Conservation (phyloP, 1,140 invertebrate genomes). For the Dendrolimus punctatus region DNA sequence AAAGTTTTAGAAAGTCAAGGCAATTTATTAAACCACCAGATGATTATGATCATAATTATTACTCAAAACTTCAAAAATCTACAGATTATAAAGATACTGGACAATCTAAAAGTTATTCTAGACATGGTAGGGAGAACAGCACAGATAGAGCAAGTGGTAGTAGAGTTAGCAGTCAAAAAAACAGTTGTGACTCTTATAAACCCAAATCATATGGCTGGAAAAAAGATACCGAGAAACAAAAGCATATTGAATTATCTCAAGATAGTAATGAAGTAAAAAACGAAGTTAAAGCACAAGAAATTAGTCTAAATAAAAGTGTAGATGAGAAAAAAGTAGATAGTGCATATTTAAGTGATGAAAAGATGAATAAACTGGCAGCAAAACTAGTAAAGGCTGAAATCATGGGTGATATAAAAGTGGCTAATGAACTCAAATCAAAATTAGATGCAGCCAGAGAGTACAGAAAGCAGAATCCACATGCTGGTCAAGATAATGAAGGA, state of each 20-base stretch:
- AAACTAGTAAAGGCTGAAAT: constrained; percentile 94
- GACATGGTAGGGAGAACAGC: neutral
- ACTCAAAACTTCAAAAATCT: constrained; percentile 22
- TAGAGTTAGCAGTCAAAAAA: no score
- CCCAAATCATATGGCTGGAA: neutral
- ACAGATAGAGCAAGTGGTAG: neutral
- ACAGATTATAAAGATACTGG: neutral
- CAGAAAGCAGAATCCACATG: constrained; percentile 65
- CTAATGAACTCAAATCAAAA: constrained; percentile 81
- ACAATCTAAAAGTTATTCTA: neutral
- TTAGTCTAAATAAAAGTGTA: constrained; percentile 23
- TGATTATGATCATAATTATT: constrained; percentile 43
- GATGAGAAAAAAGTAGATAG: constrained; percentile 18
- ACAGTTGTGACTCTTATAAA: no score
- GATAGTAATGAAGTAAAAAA: neutral
- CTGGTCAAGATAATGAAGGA: constrained; percentile 66
- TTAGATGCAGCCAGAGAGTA: constrained; percentile 79
- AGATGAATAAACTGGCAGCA: constrained; percentile 90
- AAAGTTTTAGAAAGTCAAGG: constrained; percentile 37
- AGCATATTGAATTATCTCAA: neutral
- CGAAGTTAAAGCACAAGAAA: constrained; percentile 4
- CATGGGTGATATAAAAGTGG: constrained; percentile 83
- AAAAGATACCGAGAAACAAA: neutral
- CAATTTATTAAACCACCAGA: constrained; percentile 61
- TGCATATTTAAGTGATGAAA: constrained; percentile 78